Evolutionary conservation across 2,113 vertebrate species (phyloP).

Genomic region (Gracilinanus agilis): DNA sequence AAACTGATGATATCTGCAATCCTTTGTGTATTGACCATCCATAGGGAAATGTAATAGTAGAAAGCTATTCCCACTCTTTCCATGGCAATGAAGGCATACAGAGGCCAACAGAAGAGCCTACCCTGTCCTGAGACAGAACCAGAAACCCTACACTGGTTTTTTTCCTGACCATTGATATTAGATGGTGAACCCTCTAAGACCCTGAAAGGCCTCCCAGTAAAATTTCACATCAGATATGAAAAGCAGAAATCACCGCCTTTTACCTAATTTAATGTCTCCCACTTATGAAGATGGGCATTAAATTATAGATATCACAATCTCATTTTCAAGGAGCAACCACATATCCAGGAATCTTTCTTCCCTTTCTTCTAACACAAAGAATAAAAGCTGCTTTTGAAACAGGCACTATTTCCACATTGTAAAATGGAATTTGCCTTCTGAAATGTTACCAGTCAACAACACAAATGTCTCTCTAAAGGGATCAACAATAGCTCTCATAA

Average conservation of each 20-base stretch:
- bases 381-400: background rate
- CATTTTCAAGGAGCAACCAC: background rate
- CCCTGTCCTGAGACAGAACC: background rate
- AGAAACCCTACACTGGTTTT: background rate
- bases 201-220: background rate
- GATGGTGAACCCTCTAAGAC: too few relatives aligned
- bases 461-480: background rate
- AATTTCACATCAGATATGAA: background rate
- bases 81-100: background rate
- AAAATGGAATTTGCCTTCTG: background rate
- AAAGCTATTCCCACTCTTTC: background rate
- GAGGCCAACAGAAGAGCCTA: background rate
- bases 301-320: background rate
- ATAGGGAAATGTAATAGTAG: background rate
- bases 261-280: background rate
- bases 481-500: background rate
- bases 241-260: background rate
- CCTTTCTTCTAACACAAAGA: background rate
- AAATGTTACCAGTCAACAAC: background rate
- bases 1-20: background rate
- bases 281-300: background rate
- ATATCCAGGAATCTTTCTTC: background rate
- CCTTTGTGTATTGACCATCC: background rate
- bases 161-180: background rate
- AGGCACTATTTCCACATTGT: background rate